Percentiles rank a stretch among this genome's conserved stretches.
Conservation (phyloP, 2,888 invertebrate species). For the Colostygia pectinataria region DNA sequence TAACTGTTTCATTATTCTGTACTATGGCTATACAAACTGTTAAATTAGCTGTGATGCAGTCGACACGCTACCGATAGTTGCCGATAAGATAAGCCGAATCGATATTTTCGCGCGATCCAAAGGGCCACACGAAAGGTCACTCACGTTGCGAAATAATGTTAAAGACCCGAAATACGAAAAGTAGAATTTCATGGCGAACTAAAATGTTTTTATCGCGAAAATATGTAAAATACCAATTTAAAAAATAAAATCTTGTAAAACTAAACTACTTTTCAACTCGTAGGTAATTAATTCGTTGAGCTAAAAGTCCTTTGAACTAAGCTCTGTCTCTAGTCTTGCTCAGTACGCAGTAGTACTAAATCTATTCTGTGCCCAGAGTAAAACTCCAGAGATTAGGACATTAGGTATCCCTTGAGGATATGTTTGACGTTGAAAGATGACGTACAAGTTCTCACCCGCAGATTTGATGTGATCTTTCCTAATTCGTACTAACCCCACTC, state of each 20-base stretch:
- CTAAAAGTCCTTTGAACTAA: background rate
- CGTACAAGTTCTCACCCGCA: too few species aligned
- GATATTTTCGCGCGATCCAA: slow-evolving; percentile 77
- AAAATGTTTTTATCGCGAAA: slow-evolving; percentile 39
- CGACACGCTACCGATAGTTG: slow-evolving; percentile 71
- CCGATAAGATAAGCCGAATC: slow-evolving; percentile 68
- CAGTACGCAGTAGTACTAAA: too few species aligned
- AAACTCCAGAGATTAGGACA: too few species aligned
- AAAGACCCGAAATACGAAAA: slow-evolving; percentile 47
- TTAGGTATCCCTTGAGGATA: too few species aligned
- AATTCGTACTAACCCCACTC: too few species aligned
- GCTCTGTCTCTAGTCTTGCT: too few species aligned
- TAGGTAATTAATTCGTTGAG: too few species aligned
- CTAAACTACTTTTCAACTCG: background rate
- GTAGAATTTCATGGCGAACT: slow-evolving; percentile 42
- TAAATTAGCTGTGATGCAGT: slow-evolving; percentile 5
- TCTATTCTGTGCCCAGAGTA: too few species aligned
- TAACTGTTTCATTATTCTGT: too few species aligned
- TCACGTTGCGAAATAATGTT: slow-evolving; percentile 68
- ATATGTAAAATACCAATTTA: slow-evolving; percentile 4
- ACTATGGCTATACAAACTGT: slow-evolving; percentile 17
- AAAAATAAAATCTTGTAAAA: slow-evolving; percentile 20
- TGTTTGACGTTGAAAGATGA: too few species aligned
- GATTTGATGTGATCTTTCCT: too few species aligned
- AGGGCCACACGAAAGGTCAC: slow-evolving; percentile 75